Evolutionary conservation across 1,140 invertebrate species (phyloP).

Genomic region (Frieseomelitta varia): DNA sequence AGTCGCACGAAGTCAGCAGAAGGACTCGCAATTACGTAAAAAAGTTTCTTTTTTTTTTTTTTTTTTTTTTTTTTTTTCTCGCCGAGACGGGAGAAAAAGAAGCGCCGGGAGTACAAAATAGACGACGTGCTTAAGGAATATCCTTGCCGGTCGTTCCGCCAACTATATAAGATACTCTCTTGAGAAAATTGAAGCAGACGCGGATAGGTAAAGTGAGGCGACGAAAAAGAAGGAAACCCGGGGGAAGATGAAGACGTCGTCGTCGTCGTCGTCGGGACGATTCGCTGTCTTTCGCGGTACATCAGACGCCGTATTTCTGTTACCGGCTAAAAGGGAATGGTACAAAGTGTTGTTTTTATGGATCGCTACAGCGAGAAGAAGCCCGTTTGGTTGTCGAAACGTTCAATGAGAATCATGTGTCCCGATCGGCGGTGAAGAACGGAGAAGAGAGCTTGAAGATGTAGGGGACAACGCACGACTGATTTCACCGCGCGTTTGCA

Average conservation of each 20-base stretch:
- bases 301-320: constrained; percentile 15
- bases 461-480: not conserved
- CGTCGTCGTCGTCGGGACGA: not conserved
- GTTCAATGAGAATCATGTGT: not conserved
- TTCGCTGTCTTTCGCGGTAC: constrained; percentile 24
- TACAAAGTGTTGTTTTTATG: constrained; percentile 2
- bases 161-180: constrained; percentile 43
- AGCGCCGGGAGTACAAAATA: constrained; percentile 19
- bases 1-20: constrained; percentile 11
- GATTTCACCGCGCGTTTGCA: no score
- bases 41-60: not conserved
- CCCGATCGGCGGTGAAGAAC: no score
- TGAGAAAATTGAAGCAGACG: constrained; percentile 50
- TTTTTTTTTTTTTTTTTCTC: not conserved
- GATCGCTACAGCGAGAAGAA: not conserved
- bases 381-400: not conserved
- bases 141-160: constrained; percentile 35
- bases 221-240: not conserved
- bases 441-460: not conserved
- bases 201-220: constrained; percentile 40
- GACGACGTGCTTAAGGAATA: constrained; percentile 50
- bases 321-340: not conserved
- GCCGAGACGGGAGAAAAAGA: constrained; percentile 33
- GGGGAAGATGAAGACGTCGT: constrained; percentile 16
- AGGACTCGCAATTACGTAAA: constrained; percentile 28